A percentile compares a stretch with the other conserved stretches of the same genome.
These are phyloP conservation scores for Phrynocephalus forsythii DNA, from an alignment of 2,797 vertebrate species.

Conservation along the genomic window DNA sequence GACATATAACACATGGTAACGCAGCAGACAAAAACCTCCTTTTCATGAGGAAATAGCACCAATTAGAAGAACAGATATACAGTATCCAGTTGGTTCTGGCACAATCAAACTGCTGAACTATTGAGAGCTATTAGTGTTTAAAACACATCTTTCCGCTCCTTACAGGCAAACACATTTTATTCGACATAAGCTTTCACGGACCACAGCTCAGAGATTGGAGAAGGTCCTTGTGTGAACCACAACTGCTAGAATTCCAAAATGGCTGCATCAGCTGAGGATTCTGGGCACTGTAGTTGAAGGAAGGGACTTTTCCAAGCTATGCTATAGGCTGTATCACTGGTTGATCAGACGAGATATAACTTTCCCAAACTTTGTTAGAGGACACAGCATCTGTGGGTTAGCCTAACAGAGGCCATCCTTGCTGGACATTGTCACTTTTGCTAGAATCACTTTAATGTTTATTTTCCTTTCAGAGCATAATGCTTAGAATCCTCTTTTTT, in stretches of 20 bases:
- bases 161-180: background rate
- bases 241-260: background rate
- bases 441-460: no score
- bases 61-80: background rate
- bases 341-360: no score
- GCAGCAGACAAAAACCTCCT: background rate
- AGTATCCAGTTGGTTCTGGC: background rate
- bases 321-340: no score
- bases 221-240: background rate
- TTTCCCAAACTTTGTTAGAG: no score
- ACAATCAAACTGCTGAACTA: background rate
- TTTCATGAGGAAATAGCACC: background rate
- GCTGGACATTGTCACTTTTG: no score
- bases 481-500: no score
- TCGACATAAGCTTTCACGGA: background rate
- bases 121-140: background rate
- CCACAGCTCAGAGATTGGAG: background rate
- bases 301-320: no score
- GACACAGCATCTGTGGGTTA: no score
- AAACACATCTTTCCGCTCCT: background rate
- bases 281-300: no score
- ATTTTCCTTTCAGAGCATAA: no score
- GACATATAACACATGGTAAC: background rate
- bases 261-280: no score
- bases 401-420: no score